Base-by-base conservation (phyloP, 2,113 vertebrate species). In the Macroglossus sobrinus region DNA sequence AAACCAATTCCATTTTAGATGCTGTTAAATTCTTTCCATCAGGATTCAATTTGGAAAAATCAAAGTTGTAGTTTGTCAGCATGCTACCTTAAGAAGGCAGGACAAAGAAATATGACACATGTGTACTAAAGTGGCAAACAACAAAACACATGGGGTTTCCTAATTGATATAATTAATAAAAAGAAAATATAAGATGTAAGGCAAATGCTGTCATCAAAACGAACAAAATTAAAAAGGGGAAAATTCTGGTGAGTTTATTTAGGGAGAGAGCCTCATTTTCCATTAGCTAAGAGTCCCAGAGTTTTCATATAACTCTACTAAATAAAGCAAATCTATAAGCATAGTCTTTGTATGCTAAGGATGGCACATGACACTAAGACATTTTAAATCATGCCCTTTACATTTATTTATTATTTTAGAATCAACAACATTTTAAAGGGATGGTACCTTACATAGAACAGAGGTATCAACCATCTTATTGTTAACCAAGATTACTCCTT, bases 41-140 rank as follows among this genome's bases (percentile, higher is more conserved):
- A 93, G 69, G 50, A 97, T 76, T 93, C 92, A 89, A 76, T 68
- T 80, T 66, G 80, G 82, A 88, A 97, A 63, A 93, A 75, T 66
- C 68, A 76, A 97, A 59, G 18, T 53, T 93, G 50, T 78, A 43
- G 45, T 91, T 55, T 95, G 84, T 79, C 4, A 89, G 53, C 63
- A 92, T 4, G 15, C 57, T 68, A 63, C 45, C 64, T 26, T 57
- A 30, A 69, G 50, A 88, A 21, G 75, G 59, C 28, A 38, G 55
- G 84, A 18, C 72, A 50, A 94, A 69, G 53, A 53, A 63, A 55
- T 45, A 45, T 9, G 4, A 11, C 4, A 7, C 9, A 16, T 0
- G 8, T 61, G 40, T 30, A 47, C 28, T 33, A 84, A 1, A n/a
- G 71, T 57, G 53, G n/a, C 74, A 33, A 89, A 78, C 24, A 76